Evolutionary conservation across 2,113 vertebrate species (phyloP).

Genomic region (Pelecanus crispus): DNA sequence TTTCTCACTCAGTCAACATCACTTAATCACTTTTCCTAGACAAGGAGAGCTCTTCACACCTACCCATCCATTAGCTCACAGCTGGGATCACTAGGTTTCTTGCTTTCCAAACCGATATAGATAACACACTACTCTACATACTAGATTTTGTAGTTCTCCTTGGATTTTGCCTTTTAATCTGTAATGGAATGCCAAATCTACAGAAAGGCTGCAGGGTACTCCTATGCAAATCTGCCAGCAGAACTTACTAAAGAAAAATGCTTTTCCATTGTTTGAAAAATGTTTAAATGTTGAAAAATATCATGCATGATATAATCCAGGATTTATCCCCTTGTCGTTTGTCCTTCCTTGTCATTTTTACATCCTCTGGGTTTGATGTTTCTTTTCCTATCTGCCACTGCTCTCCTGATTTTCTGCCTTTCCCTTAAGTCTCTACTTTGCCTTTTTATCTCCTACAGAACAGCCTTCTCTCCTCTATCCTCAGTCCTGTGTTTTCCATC

Average conservation of each 20-base stretch:
- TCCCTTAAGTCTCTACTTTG: background rate
- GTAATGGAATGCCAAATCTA: background rate
- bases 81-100: background rate
- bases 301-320: background rate
- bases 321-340: background rate
- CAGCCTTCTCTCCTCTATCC: background rate
- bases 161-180: background rate
- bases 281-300: background rate
- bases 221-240: background rate
- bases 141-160: background rate
- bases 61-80: background rate
- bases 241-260: background rate
- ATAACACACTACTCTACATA: background rate
- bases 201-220: background rate
- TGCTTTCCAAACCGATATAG: background rate
- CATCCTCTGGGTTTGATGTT: background rate
- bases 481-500: background rate
- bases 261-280: background rate
- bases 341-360: background rate
- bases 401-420: background rate
- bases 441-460: background rate
- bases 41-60: background rate
- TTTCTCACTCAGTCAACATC: background rate
- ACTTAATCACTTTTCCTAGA: background rate
- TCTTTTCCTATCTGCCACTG: background rate